phyloP scores from a whole-genome alignment of 1,140 invertebrate genomes.

The Cydia strobilella region DNA sequence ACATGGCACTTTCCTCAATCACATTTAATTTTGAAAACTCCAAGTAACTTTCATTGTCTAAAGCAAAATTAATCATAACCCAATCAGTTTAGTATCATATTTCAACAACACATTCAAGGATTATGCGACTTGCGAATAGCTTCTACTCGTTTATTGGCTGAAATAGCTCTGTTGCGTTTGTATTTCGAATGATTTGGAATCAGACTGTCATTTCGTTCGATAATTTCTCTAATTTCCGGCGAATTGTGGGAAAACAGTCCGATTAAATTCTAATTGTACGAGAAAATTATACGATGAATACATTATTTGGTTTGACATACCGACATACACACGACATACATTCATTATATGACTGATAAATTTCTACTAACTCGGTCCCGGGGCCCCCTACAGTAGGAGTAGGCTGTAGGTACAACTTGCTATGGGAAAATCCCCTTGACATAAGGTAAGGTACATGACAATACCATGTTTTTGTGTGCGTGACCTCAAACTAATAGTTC shows the following conservation, averaged over 20 bases:
- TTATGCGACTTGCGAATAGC: background rate
- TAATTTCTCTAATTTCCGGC: constrained; percentile 14
- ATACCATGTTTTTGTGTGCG: no score
- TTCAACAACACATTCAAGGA: background rate
- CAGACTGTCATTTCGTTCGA: constrained; percentile 9
- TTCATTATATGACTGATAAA: no score
- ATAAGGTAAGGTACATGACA: no score
- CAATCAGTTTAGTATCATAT: background rate
- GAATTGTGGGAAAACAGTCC: background rate
- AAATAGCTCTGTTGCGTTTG: background rate
- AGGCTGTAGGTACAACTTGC: no score
- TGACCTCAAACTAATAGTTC: no score
- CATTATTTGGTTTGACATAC: constrained; percentile 11
- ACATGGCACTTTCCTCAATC: background rate
- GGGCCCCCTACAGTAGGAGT: no score
- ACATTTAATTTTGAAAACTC: background rate
- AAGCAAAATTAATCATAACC: background rate
- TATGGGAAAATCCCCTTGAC: no score
- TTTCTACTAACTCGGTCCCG: no score
- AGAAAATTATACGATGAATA: constrained; percentile 4
- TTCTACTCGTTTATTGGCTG: background rate
- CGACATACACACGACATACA: background rate
- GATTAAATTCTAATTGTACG: constrained; percentile 10
- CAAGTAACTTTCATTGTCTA: no score
- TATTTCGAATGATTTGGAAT: background rate